A percentile compares a stretch with the other conserved stretches of the same genome.
Evolutionary conservation across 1,140 invertebrate genomes (phyloP).

Genomic region (Drosophila eugracilis): DNA sequence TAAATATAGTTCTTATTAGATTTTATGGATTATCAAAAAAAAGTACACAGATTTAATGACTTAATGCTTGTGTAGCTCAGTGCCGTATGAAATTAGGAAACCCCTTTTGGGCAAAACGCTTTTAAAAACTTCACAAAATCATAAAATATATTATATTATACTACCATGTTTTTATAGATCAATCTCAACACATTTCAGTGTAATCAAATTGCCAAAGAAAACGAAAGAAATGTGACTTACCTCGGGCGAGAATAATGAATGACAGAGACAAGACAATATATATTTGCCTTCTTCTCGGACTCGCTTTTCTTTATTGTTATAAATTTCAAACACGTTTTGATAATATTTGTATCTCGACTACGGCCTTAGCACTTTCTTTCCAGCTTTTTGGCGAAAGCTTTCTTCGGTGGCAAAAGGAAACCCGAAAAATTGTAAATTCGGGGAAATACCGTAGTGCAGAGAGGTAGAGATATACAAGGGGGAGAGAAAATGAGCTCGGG

Average conservation of each 20-base stretch:
- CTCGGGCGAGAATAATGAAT: neutral
- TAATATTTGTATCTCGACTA: constrained; percentile 12
- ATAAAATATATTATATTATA: neutral
- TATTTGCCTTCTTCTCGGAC: neutral
- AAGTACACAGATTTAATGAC: no score
- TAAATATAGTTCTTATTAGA: no score
- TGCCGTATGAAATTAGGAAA: no score
- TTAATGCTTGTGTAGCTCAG: no score
- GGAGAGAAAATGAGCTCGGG: constrained; percentile 14
- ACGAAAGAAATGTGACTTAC: constrained; percentile 8
- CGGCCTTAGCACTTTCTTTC: constrained; percentile 44
- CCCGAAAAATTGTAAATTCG: neutral
- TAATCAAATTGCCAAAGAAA: neutral
- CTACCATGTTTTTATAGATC: neutral
- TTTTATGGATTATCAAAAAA: no score
- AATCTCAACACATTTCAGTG: neutral
- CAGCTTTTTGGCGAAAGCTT: constrained; percentile 6
- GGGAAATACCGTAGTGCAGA: neutral
- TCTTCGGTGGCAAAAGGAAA: neutral
- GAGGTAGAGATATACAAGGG: constrained; percentile 6
- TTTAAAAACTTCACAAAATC: neutral
- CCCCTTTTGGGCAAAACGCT: no score
- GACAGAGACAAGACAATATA: neutral
- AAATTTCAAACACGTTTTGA: constrained; percentile 53
- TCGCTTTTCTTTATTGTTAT: constrained; percentile 37